phyloP scores from a whole-genome alignment of 2,888 invertebrate species.

The Tinea pellionella region DNA sequence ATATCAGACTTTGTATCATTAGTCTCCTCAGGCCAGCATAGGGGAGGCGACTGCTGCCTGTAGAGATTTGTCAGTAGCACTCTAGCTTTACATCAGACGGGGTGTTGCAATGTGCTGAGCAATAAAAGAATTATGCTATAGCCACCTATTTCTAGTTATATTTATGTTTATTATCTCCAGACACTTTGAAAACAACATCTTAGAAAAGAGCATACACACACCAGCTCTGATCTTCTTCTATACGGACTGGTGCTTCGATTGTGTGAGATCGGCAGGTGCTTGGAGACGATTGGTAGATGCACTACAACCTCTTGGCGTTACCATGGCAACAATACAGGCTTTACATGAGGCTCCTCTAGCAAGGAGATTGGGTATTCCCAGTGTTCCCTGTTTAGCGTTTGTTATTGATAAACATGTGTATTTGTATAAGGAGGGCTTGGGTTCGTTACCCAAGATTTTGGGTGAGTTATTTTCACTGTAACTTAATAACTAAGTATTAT shows the following conservation, averaged over 20 bases:
- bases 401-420: conserved; percentile 86
- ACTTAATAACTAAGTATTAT: too few species aligned
- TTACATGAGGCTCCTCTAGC: conserved; percentile 83
- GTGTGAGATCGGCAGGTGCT: conserved; percentile 87
- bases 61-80: too few species aligned
- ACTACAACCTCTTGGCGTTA: conserved; percentile 85
- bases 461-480: conserved; percentile 61
- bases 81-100: too few species aligned
- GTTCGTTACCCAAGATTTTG: conserved; percentile 83
- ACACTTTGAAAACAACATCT: conserved; percentile 86
- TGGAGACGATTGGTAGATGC: conserved; percentile 89
- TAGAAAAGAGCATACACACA: conserved; percentile 84
- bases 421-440: conserved; percentile 84
- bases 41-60: too few species aligned
- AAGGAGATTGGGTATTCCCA: conserved; percentile 81
- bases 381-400: conserved; percentile 84
- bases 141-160: too few species aligned
- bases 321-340: conserved; percentile 86
- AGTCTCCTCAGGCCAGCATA: too few species aligned
- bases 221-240: conserved; percentile 92
- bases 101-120: too few species aligned
- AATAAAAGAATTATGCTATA: too few species aligned
- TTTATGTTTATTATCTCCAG: conserved; percentile 54
- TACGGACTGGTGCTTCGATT: conserved; percentile 95
- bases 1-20: too few species aligned